Evolutionary conservation across 2,888 invertebrate species (phyloP), one percentile per base, ranked within the genome.

Genomic region (Calephelis perditalis): DNA sequence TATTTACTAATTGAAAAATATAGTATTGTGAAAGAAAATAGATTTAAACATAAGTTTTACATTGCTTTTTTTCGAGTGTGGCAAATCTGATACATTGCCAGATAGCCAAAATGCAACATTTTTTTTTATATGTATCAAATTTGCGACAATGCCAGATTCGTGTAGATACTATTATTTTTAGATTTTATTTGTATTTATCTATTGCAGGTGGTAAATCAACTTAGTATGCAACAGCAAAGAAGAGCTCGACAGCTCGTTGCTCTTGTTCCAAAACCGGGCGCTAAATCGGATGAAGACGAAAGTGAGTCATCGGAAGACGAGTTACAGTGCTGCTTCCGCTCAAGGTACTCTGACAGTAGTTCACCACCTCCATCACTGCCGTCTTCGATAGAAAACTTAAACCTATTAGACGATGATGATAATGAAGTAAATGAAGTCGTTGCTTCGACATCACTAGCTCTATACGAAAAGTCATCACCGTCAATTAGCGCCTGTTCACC

Each of bases 331-430:
- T 52, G 10, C 15, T 11, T 9, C 35, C 62, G 60, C 57, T 58
- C 57, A 59, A 54, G 58, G 52, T 12, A 63, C 63, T 65, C 62
- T 47, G 62, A 63, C 58, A 62, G 62, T 47, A 63, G 65, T 63
- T 65, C 65, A 63, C 63, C 64, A 58, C 62, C 63, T 60, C 61
- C 61, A 55, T 61, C 64, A 60, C 57, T 65, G 59, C 63, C 63
- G 49, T 66, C 62, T 60, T 65, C 60, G 36, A 52, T 63, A 55
- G 57, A 61, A 59, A 61, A 63, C 44, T 54, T 63, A 37, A 61
- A 61, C 40, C 60, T 65, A 40, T 35, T 64, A 15, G 58, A 61
- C 36, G 60, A 56, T 56, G 60, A 60, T 47, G 49, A 60, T 47
- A 56, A 40, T 56, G 60, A 60, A 9, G 40, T 58, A 11, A 58